These are phyloP conservation scores for Cossypha heuglini DNA, from an alignment of 2,797 vertebrate species.

Conservation along the genomic window DNA sequence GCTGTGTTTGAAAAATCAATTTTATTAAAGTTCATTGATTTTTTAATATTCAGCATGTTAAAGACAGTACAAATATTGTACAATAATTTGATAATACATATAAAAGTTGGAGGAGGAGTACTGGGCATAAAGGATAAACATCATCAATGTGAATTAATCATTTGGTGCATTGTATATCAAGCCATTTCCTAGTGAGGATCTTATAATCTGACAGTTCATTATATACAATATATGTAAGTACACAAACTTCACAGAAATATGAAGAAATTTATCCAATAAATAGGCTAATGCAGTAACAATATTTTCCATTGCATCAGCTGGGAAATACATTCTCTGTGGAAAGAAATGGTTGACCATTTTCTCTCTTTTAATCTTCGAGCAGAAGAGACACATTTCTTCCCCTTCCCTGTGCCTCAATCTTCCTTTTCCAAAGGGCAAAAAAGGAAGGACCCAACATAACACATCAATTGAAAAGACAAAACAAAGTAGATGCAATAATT, in stretches of 20 bases:
- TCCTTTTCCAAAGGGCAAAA: not conserved
- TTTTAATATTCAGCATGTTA: not conserved
- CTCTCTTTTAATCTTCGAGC: not conserved
- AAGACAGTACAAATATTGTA: not conserved
- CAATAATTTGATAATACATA: not conserved
- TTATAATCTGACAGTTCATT: not conserved
- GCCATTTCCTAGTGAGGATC: not conserved
- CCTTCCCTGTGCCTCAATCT: not conserved
- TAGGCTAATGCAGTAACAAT: not conserved
- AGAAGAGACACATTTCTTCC: not conserved
- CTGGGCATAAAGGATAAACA: not conserved
- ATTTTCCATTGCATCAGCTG: not conserved
- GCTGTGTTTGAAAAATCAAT: not conserved
- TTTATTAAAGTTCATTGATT: not conserved
- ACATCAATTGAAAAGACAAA: not conserved
- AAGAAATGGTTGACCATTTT: not conserved
- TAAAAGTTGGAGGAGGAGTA: not conserved
- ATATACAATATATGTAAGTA: not conserved
- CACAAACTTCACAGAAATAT: not conserved
- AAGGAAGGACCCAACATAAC: not conserved
- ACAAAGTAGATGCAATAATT: not conserved
- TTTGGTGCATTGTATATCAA: not conserved
- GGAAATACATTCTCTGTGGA: not conserved
- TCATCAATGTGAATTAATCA: not conserved
- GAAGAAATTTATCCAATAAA: not conserved